These are phyloP conservation scores for Philereme transversata DNA, from an alignment of 2,888 invertebrate species.

Conservation along the genomic window DNA sequence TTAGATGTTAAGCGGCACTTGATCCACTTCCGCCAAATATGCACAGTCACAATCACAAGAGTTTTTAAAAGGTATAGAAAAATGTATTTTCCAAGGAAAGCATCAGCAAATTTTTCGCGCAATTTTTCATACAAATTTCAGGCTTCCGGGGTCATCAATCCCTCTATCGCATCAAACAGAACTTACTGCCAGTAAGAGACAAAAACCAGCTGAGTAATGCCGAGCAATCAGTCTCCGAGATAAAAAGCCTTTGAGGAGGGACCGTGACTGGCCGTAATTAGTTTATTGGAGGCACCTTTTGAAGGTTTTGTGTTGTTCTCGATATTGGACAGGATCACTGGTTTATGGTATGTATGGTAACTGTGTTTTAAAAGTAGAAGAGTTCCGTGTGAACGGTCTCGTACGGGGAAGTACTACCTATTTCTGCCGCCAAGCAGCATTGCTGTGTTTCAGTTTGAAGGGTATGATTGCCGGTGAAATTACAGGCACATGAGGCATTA, in stretches of 20 bases:
- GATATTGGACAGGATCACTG: slow-evolving; percentile 13
- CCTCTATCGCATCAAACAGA: slow-evolving; percentile 61
- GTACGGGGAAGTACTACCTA: too few relatives aligned
- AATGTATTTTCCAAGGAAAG: neutral
- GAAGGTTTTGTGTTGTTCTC: slow-evolving; percentile 18
- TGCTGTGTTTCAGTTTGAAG: too few relatives aligned
- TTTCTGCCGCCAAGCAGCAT: too few relatives aligned
- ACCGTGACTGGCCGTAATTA: slow-evolving; percentile 40
- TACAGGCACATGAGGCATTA: too few relatives aligned
- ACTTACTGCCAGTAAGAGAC: slow-evolving; percentile 46
- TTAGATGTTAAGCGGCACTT: neutral
- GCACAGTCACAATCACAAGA: neutral
- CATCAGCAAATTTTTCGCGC: slow-evolving; percentile 14
- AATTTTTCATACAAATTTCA: slow-evolving; percentile 27
- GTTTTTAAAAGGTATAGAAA: neutral
- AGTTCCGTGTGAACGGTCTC: too few relatives aligned
- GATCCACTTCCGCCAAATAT: neutral
- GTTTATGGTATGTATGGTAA: neutral
- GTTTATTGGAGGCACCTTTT: slow-evolving; percentile 31
- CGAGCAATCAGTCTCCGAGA: slow-evolving; percentile 63
- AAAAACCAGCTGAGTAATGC: slow-evolving; percentile 68
- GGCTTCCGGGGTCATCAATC: slow-evolving; percentile 49
- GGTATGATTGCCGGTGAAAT: too few relatives aligned
- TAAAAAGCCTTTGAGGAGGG: slow-evolving; percentile 50
- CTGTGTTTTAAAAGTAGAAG: neutral